Percentiles rank a stretch among this genome's conserved stretches.
Conservation (phyloP, 1,140 invertebrate genomes). For the Rhopalosiphum padi region DNA sequence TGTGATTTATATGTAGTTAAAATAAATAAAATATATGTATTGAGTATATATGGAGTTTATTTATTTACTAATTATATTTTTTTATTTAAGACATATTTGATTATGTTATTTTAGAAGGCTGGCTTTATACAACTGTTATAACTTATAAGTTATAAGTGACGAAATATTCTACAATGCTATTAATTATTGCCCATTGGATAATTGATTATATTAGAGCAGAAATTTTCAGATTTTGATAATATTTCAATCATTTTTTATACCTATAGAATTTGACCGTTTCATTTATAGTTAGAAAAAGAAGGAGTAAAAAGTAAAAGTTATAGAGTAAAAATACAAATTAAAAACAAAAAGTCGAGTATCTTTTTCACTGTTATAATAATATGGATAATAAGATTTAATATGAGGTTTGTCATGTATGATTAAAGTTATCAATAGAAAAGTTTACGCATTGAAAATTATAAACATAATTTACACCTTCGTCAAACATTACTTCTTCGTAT, state of each 20-base stretch:
- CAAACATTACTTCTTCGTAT: neutral
- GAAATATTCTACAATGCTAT: neutral
- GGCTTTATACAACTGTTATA: too few species aligned
- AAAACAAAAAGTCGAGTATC: neutral
- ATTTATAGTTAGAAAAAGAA: neutral
- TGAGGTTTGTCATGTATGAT: neutral
- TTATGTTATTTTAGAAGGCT: too few species aligned
- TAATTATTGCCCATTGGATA: neutral
- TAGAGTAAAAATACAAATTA: neutral
- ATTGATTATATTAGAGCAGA: neutral
- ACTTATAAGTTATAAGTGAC: too few species aligned
- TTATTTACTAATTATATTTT: too few species aligned
- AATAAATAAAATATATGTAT: too few species aligned
- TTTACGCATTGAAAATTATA: neutral
- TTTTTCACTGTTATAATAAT: neutral
- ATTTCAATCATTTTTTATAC: neutral
- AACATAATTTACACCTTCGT: neutral
- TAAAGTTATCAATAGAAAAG: conserved; percentile 26
- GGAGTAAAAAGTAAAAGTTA: neutral
- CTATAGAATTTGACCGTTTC: neutral
- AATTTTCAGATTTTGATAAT: neutral
- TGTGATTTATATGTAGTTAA: too few species aligned
- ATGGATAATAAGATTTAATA: neutral
- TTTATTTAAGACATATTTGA: too few species aligned
- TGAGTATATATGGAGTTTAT: too few species aligned